phyloP scores from a whole-genome alignment of 2,113 vertebrate species.

The Ceyx cyanopectus region DNA sequence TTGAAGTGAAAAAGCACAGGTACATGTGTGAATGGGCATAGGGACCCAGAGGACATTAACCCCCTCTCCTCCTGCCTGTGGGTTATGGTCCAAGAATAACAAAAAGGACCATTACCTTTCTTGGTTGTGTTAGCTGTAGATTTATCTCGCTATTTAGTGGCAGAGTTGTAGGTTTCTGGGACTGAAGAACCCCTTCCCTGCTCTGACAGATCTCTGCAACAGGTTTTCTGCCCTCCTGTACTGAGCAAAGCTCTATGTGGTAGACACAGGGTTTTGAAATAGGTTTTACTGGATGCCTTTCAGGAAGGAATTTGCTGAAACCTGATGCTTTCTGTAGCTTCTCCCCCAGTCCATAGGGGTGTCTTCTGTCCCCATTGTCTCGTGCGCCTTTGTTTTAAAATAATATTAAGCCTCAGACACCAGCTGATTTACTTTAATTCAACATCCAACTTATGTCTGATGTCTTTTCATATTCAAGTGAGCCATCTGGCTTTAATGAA shows the following conservation, averaged over 20 bases:
- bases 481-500: constrained; percentile 73
- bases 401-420: constrained; percentile 50
- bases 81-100: too few relatives aligned
- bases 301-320: neutral
- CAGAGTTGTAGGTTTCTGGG: neutral
- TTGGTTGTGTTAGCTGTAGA: neutral
- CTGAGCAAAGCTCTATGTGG: neutral
- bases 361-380: neutral
- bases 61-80: neutral
- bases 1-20: neutral
- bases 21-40: rapidly evolving
- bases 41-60: neutral
- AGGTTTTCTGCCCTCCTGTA: neutral
- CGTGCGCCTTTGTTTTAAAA: constrained; percentile 9
- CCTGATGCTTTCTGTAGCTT: neutral
- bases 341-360: neutral
- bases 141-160: rapidly evolving
- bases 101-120: neutral
- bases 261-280: neutral
- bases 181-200: neutral
- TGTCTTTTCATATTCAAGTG: constrained; percentile 73
- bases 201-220: neutral
- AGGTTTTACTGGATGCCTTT: neutral
- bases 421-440: constrained; percentile 66
- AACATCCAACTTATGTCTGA: constrained; percentile 59